Percentiles rank a stretch among this genome's conserved stretches.
These are phyloP conservation scores for Palaemon carinicauda DNA, from an alignment of 1,140 invertebrate species.

Conservation along the genomic window DNA sequence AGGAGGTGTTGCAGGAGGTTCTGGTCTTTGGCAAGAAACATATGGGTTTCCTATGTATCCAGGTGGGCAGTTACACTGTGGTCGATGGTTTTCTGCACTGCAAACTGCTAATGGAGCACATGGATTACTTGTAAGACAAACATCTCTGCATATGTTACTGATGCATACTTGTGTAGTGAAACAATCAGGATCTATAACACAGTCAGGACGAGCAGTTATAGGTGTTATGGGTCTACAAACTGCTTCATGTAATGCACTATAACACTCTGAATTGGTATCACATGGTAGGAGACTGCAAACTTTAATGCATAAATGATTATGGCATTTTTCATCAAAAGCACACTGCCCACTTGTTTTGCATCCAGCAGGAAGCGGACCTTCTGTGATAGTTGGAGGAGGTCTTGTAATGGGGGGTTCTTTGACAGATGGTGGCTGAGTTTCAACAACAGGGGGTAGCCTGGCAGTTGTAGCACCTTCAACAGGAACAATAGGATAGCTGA, in stretches of 20 bases:
- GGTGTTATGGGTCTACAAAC: constrained; percentile 79
- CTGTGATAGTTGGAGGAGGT: constrained; percentile 3
- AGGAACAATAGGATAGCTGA: constrained; percentile 15
- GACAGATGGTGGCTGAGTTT: constrained; percentile 27
- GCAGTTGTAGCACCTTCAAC: constrained; percentile 11
- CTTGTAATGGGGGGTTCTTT: not conserved
- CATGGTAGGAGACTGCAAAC: constrained; percentile 73
- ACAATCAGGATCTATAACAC: constrained; percentile 70
- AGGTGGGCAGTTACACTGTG: constrained; percentile 68
- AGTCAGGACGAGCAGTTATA: constrained; percentile 75
- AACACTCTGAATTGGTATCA: constrained; percentile 78
- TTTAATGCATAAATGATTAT: constrained; percentile 62
- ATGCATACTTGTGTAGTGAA: constrained; percentile 77
- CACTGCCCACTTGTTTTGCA: constrained; percentile 60
- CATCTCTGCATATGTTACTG: constrained; percentile 74
- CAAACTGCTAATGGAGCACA: constrained; percentile 83
- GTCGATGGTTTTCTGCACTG: constrained; percentile 80
- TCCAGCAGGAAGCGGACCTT: constrained; percentile 29
- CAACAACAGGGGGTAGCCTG: not conserved
- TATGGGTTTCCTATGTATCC: constrained; percentile 63
- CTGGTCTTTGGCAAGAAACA: constrained; percentile 48
- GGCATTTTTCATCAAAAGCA: constrained; percentile 62
- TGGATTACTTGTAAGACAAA: constrained; percentile 76
- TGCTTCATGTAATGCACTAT: constrained; percentile 81
- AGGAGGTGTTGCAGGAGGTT: constrained; percentile 76